Evolutionary conservation across 2,113 vertebrate genomes (phyloP).

Genomic region (Martes martes): DNA sequence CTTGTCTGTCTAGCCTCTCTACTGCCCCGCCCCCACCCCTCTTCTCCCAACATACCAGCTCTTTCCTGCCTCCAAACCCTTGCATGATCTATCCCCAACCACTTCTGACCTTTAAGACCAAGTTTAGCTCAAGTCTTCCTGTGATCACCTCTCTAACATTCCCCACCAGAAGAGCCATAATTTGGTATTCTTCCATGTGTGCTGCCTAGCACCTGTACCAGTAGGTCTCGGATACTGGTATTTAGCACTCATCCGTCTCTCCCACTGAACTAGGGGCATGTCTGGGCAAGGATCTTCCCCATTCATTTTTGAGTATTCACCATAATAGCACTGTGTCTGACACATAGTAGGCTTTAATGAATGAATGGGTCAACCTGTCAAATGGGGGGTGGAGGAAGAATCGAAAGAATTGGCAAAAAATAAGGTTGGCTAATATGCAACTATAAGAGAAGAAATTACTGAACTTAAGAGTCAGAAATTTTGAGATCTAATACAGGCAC

Average conservation of each 20-base stretch:
- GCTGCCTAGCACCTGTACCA: not conserved
- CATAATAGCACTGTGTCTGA: not conserved
- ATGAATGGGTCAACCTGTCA: not conserved
- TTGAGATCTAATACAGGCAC: not conserved
- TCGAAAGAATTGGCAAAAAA: not conserved
- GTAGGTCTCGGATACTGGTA: not conserved
- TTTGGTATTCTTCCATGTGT: not conserved
- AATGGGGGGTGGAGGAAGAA: not conserved
- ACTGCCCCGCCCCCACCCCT: not conserved
- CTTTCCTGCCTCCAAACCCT: not conserved
- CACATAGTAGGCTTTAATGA: not conserved
- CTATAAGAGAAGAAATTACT: not conserved
- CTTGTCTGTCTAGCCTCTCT: not conserved
- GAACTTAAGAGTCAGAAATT: not conserved
- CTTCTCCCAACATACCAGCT: not conserved
- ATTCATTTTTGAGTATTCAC: not conserved
- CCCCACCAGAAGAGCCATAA: not conserved
- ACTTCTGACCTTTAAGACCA: not conserved
- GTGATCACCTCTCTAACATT: not conserved
- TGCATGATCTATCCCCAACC: not conserved
- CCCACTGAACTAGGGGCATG: not conserved
- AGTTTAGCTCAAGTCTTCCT: not conserved
- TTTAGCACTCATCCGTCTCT: not conserved
- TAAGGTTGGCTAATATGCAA: not conserved
- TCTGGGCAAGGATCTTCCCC: not conserved